Base-by-base conservation (phyloP, 2,113 vertebrate species). In the Bungarus multicinctus region DNA sequence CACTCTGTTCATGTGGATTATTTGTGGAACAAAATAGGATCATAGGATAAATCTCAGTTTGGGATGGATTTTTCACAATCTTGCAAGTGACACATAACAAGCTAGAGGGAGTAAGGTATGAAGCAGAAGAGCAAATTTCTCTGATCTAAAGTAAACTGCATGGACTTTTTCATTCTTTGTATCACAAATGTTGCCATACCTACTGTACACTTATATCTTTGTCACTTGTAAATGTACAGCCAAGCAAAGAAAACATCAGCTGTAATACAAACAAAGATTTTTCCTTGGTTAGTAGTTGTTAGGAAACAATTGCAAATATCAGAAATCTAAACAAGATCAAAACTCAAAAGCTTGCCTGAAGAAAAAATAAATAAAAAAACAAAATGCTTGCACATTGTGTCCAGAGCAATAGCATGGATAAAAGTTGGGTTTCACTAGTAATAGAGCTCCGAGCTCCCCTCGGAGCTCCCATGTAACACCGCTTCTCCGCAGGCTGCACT, bases 1-100 rank as follows among this genome's bases (percentile, higher is more conserved):
- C 95, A 97, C 95, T 96, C 94, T 96, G 97, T 95, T 97, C 96
- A 91, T 93, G 92, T 97, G 97, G 97, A 97, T 97, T 97, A 97
- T 97, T 97, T 98, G 97, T 95, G 97, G 95, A 89, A 95, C 89
- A 94, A 97, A 98, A 97, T 96, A 97, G 91, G 60, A 90, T 43
- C 93, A 52, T 9, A 64, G 94, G 95, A 95, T 54, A 50, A 96
- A 95, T 92, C 57, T 93, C 11, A 86, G 94, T 94, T 92, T 96
- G 94, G 95, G 10, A 30, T 74, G 74, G 60, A 93, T 22, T 94
- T 94, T 14, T 23, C 43, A 58, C 92, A 86, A 50, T 4, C 10
- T 30, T 53, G 45, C 25, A 55, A 47, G 47, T 47, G 47, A 47
- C 47, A 47, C 47, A 47, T 69, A 34, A n/a, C 64, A 69, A 69